A percentile compares a stretch with the other conserved stretches of the same genome.
phyloP scores from a whole-genome alignment of 2,113 vertebrate genomes.

The Amblyopsis rosae region DNA sequence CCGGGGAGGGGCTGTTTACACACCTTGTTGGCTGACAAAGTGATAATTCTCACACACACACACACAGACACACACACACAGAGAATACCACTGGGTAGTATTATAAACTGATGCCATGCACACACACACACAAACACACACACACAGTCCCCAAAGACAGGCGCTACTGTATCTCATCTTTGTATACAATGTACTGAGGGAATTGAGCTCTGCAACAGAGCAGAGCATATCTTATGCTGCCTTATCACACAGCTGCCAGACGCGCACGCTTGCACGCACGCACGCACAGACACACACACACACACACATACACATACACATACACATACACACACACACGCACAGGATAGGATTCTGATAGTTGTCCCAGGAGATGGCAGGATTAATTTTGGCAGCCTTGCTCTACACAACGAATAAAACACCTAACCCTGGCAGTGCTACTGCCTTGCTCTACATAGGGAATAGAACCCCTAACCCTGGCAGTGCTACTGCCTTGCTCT shows the following conservation, averaged over 20 bases:
- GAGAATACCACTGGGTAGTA: constrained; percentile 34
- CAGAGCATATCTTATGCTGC: too few species aligned
- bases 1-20: constrained; percentile 13
- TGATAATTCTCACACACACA: constrained; percentile 36
- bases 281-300: constrained; percentile 3
- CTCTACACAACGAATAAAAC: too few species aligned
- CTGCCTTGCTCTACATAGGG: too few species aligned
- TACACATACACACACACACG: neutral
- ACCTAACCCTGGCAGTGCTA: too few species aligned
- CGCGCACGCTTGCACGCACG: neutral
- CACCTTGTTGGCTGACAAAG: too few species aligned
- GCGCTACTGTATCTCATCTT: constrained; percentile 14
- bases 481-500: too few species aligned
- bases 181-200: neutral
- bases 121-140: constrained; percentile 14
- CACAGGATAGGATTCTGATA: too few species aligned
- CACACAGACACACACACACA: constrained; percentile 35
- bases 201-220: too few species aligned
- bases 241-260: constrained; percentile 17
- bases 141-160: constrained; percentile 1
- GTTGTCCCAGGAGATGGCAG: too few species aligned
- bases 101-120: too few species aligned
- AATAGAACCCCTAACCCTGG: too few species aligned
- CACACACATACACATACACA: neutral
- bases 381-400: too few species aligned